Percentiles rank a stretch among this genome's conserved stretches.
Evolutionary conservation across 2,113 vertebrate species (phyloP).

Genomic region (Reinhardtius hippoglossoides): DNA sequence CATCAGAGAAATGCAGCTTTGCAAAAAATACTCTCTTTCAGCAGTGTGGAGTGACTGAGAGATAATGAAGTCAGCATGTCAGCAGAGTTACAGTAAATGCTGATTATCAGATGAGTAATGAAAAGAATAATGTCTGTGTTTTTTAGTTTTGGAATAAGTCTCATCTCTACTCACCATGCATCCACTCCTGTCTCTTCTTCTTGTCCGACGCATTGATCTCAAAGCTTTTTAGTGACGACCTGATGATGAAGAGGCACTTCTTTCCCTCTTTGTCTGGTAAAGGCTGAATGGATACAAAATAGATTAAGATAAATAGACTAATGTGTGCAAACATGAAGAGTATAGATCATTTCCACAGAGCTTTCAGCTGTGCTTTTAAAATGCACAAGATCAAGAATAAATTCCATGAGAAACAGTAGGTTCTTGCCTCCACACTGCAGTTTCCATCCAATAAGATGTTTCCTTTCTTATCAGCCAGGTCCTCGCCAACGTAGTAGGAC

Average conservation of each 20-base stretch:
- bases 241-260: constrained; percentile 95
- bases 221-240: constrained; percentile 92
- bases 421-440: constrained; percentile 91
- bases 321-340: background rate
- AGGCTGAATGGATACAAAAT: constrained; percentile 78
- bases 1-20: background rate
- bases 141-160: background rate
- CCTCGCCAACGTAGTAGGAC: constrained; percentile 94
- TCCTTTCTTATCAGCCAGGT: constrained; percentile 94
- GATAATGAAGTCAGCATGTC: background rate
- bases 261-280: constrained; percentile 96
- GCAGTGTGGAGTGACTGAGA: background rate
- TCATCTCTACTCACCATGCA: constrained; percentile 86
- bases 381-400: background rate
- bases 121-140: background rate
- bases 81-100: background rate
- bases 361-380: background rate
- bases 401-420: background rate
- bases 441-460: constrained; percentile 89
- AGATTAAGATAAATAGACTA: background rate
- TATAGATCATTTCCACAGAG: background rate
- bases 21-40: background rate
- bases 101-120: background rate
- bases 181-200: constrained; percentile 99
- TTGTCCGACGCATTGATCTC: constrained; percentile 98